Evolutionary conservation across 2,888 invertebrate genomes (phyloP).

Genomic region (Drosophila tripunctata): DNA sequence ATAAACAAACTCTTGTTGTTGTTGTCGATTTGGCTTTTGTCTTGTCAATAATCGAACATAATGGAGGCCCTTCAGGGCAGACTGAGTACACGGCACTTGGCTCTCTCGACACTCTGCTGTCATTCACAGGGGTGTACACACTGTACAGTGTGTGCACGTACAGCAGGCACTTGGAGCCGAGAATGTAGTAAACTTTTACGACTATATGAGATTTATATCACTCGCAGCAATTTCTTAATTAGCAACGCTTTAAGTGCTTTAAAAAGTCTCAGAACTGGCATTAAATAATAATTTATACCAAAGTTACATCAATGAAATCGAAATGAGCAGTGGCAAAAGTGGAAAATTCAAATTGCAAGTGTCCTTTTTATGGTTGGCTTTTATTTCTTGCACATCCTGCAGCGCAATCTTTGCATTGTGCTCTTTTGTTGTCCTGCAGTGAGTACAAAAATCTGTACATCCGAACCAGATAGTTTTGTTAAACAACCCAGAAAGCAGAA

Average conservation of each 20-base stretch:
- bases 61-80: constrained; percentile 26
- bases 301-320: not conserved
- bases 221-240: not conserved
- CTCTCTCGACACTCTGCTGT: constrained; percentile 19
- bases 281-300: not conserved
- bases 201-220: not conserved
- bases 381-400: not conserved
- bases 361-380: not conserved
- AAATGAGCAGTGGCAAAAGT: not conserved
- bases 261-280: not conserved
- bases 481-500: constrained; percentile 25
- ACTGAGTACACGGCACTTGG: not conserved
- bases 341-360: not conserved
- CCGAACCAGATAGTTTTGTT: constrained; percentile 21
- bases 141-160: constrained; percentile 28
- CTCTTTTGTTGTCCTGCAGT: not conserved
- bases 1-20: constrained; percentile 17
- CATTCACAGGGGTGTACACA: constrained; percentile 35
- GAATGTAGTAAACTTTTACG: not conserved
- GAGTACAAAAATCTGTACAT: constrained; percentile 3
- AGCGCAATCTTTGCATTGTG: not conserved
- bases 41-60: constrained; percentile 53
- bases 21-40: constrained; percentile 42
- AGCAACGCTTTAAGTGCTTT: not conserved
- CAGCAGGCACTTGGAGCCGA: constrained; percentile 2